Percentiles rank a stretch among this genome's conserved stretches.
These are phyloP conservation scores for Capitulum mitella DNA, from an alignment of 2,888 invertebrate genomes.

Conservation along the genomic window DNA sequence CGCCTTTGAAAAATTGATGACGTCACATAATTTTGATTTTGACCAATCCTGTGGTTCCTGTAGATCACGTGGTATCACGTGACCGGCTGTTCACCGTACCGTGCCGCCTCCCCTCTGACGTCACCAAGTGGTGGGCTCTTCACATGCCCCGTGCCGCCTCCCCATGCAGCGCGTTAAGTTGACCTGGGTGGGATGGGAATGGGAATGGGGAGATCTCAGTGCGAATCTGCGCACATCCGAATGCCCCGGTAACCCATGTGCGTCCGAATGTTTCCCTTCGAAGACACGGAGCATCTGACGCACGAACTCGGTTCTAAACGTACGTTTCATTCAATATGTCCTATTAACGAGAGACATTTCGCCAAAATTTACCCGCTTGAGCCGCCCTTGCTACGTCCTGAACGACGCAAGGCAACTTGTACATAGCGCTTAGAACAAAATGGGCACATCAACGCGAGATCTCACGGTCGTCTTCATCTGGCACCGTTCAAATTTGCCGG, in stretches of 20 bases:
- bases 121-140: neutral
- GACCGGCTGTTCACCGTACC: neutral
- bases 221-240: neutral
- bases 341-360: conserved; percentile 1
- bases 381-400: neutral
- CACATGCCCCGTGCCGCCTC: neutral
- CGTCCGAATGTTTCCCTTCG: neutral
- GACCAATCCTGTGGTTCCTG: neutral
- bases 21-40: conserved; percentile 12
- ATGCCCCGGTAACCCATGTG: neutral
- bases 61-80: conserved; percentile 9
- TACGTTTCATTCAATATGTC: neutral
- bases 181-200: neutral
- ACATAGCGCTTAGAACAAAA: too few species aligned
- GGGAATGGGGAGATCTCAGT: too few species aligned
- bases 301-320: neutral
- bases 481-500: conserved; percentile 15
- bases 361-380: conserved; percentile 4
- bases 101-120: conserved; percentile 14
- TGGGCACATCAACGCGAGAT: too few species aligned
- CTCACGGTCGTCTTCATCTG: too few species aligned
- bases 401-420: neutral
- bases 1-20: conserved; percentile 17
- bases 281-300: neutral
- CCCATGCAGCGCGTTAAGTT: conserved; percentile 8